phyloP scores from a whole-genome alignment of 2,888 invertebrate species.

The Rhopalosiphum nymphaeae region DNA sequence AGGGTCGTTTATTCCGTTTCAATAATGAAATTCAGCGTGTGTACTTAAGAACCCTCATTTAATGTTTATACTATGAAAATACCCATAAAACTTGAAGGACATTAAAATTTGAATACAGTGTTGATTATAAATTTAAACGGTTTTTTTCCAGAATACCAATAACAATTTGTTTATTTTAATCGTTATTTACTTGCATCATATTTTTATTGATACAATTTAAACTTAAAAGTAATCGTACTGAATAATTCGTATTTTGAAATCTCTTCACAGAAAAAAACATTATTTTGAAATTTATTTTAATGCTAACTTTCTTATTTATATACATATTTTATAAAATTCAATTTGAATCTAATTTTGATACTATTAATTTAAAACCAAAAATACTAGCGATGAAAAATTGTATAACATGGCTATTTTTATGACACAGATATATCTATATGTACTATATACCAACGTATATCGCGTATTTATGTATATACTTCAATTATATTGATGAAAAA shows the following conservation, averaged over 20 bases:
- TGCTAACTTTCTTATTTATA: background rate
- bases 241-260: background rate
- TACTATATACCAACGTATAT: background rate
- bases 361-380: background rate
- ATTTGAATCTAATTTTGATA: background rate
- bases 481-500: background rate
- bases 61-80: background rate
- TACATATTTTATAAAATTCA: background rate
- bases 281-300: background rate
- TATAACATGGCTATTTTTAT: background rate
- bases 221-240: background rate
- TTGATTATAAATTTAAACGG: background rate
- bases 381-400: background rate
- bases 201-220: background rate
- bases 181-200: background rate
- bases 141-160: background rate
- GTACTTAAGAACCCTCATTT: background rate
- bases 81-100: background rate
- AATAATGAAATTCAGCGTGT: constrained; percentile 20
- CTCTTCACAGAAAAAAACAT: background rate
- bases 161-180: background rate
- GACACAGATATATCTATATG: too few species aligned
- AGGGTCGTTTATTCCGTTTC: constrained; percentile 7
- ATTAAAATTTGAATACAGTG: background rate
- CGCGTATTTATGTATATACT: background rate